These are phyloP conservation scores for Dicaeum eximium DNA, from an alignment of 2,113 vertebrate species.

Conservation along the genomic window DNA sequence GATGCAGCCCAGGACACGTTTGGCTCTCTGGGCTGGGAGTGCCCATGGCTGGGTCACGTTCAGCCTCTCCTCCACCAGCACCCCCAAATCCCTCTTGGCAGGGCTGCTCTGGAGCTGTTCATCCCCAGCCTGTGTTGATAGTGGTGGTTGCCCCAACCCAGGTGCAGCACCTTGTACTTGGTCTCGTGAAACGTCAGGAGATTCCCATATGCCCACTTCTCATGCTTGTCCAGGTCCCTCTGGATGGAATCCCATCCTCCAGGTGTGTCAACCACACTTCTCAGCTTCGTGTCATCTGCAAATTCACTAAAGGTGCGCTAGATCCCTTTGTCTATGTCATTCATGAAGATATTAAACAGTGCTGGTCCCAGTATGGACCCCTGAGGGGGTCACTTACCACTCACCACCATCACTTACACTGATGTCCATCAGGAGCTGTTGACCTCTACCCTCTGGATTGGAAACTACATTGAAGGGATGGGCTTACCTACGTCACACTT, in stretches of 20 bases:
- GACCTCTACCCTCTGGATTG: neutral
- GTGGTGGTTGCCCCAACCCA: fast-evolving
- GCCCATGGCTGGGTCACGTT: neutral
- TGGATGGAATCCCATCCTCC: neutral
- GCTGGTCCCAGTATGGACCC: fast-evolving
- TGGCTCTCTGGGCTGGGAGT: neutral
- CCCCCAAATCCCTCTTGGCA: fast-evolving
- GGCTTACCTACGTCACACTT: neutral
- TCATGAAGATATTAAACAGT: neutral
- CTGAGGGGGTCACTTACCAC: neutral
- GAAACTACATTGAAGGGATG: fast-evolving
- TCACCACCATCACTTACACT: no score
- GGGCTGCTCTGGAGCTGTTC: neutral
- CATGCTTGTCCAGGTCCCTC: neutral
- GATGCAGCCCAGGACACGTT: neutral
- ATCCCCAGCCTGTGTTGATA: neutral
- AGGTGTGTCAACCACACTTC: neutral
- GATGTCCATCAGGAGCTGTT: neutral
- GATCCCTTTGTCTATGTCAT: neutral
- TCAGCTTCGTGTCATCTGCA: neutral
- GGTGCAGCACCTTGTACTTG: neutral
- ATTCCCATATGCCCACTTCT: neutral
- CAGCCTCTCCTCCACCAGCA: neutral
- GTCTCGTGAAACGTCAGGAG: neutral
- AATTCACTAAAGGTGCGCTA: neutral